Evolutionary conservation across 1,140 invertebrate species (phyloP).

Genomic region (Mactra quadrangularis): DNA sequence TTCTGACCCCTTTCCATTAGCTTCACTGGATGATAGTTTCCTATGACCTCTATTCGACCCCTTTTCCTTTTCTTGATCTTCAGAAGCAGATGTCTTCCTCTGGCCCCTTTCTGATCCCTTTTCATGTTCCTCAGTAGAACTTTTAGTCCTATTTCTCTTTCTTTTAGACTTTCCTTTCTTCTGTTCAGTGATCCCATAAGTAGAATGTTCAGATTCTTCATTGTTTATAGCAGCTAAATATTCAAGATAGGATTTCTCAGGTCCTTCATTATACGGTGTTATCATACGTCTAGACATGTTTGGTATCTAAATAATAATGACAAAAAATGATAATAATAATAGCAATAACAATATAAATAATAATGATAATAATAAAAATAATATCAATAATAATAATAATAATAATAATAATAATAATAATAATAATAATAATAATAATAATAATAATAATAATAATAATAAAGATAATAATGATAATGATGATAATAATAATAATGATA

Average conservation of each 20-base stretch:
- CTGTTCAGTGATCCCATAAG: conserved; percentile 1
- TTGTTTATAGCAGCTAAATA: conserved; percentile 83
- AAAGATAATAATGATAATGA: no score
- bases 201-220: conserved; percentile 77
- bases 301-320: conserved; percentile 72
- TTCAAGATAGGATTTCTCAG: conserved; percentile 85
- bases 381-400: no score
- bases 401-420: no score
- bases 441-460: no score
- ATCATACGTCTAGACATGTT: conserved; percentile 86
- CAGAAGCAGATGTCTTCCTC: conserved; percentile 9
- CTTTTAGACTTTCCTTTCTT: conserved; percentile 71
- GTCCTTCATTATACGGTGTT: conserved; percentile 87
- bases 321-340: not conserved
- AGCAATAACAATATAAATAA: not conserved
- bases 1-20: conserved; percentile 59
- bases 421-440: no score
- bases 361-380: no score
- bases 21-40: conserved; percentile 71
- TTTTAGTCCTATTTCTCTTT: conserved; percentile 71
- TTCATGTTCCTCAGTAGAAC: conserved; percentile 68
- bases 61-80: no score
- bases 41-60: conserved; percentile 35
- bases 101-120: conserved; percentile 47
- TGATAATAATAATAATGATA: no score